Conservation (phyloP, 2,888 invertebrate species). For the Macrosoma leucophasiata region DNA sequence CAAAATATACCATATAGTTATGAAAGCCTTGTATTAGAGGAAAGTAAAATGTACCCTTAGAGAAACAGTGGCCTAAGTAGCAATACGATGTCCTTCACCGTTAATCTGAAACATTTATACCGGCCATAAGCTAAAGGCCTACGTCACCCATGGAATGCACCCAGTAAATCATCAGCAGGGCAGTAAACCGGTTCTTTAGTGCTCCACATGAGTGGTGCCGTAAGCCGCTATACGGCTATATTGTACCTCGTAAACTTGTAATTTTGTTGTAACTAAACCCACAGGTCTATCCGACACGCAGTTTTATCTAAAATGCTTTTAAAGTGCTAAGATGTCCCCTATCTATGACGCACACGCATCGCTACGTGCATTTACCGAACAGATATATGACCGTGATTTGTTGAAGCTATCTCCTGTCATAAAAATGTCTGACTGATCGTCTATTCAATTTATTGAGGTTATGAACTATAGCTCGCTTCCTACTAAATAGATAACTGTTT, state of each 20-base stretch:
- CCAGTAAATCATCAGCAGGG: conserved; percentile 63
- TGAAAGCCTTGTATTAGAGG: too few relatives aligned
- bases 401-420: conserved; percentile 49
- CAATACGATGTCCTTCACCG: conserved; percentile 31
- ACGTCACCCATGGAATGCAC: conserved; percentile 55
- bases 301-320: conserved; percentile 64
- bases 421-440: conserved; percentile 53
- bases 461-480: conserved; percentile 30
- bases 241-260: conserved; percentile 62
- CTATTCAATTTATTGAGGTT: conserved; percentile 49
- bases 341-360: conserved; percentile 30
- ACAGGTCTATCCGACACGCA: conserved; percentile 47
- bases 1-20: too few relatives aligned
- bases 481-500: conserved; percentile 19
- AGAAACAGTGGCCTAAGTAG: too few relatives aligned
- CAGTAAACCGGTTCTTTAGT: conserved; percentile 62
- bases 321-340: conserved; percentile 52
- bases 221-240: conserved; percentile 50
- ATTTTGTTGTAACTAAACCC: conserved; percentile 64
- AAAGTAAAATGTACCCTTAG: too few relatives aligned
- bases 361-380: conserved; percentile 38
- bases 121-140: conserved; percentile 35
- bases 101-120: conserved; percentile 48
- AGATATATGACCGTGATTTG: conserved; percentile 60
- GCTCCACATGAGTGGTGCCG: conserved; percentile 41